Evolutionary conservation across 1,140 invertebrate species (phyloP), one percentile per base, ranked within the genome.

Genomic region (Pseudomyrmex sp.): DNA sequence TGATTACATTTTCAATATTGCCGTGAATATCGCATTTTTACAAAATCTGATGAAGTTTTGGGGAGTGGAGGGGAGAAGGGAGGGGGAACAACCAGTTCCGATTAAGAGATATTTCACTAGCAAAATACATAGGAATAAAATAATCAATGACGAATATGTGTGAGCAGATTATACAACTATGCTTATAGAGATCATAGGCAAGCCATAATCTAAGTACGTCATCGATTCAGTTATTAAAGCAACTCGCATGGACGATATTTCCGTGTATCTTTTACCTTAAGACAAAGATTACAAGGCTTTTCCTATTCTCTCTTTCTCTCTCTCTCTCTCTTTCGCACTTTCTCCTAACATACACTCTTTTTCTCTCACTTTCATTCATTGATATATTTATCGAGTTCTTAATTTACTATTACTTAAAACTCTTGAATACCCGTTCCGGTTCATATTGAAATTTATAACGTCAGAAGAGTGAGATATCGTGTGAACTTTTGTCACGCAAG

Each of bases 131-230:
- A 61, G 70, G 61, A 82, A 50, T 68, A 88, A 79, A 66, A 87
- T 72, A 86, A 68, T 77, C 87, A 72, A 87, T 75, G 85, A 77
- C 73, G 69, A 46, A 73, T 63, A 69, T 68, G 69, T 76, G 62
- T 88, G 83, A 85, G 77, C 68, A 82, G 77, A 88, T 89, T 88
- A 88, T 83, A 89, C 73, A 88, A 89, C 79, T 88, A 88, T 85
- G 80, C 86, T 88, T 85, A 74, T 85, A 82, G 86, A 85, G 74
- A 88, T 83, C 74, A 89, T 88, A 88, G 77, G 83, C 86, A 89
- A 89, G 84, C 86, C 84, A 89, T 89, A 83, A 88, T 89, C 84
- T 89, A 89, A 89, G 86, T 89, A 89, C 86, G 84, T 89, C 69
- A 83, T 73, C 69, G 58, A 68, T 76, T 77, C 48, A 20, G 50